Conservation (phyloP, 37 sponge, comb jelly and placozoan species). For the Spongilla lacustris region DNA sequence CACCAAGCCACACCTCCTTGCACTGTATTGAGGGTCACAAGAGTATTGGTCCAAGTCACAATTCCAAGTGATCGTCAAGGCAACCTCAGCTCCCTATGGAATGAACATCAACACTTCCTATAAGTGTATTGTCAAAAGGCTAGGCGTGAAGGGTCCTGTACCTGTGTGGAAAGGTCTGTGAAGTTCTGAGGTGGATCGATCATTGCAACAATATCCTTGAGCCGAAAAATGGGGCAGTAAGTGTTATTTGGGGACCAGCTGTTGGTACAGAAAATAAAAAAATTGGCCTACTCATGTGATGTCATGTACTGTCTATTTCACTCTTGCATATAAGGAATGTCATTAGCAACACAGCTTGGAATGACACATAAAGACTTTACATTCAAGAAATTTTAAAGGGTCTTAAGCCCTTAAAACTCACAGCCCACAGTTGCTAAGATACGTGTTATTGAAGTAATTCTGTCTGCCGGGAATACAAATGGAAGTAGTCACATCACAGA, state of each 20-base stretch:
- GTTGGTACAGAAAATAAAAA: too few species aligned
- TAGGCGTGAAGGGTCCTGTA: not conserved
- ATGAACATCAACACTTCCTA: too few species aligned
- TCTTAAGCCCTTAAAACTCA: too few species aligned
- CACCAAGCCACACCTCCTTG: conserved; percentile 65
- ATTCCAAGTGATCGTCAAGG: conserved; percentile 60
- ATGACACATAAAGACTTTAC: too few species aligned
- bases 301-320: too few species aligned
- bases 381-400: too few species aligned
- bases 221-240: conserved; percentile 72
- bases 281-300: too few species aligned
- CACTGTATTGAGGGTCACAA: conserved; percentile 54
- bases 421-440: not conserved
- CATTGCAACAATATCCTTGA: conserved; percentile 59
- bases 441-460: conserved; percentile 9
- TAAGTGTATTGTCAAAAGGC: too few species aligned
- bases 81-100: conserved; percentile 71
- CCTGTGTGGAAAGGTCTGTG: conserved; percentile 28
- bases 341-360: too few species aligned
- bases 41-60: conserved; percentile 32
- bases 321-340: too few species aligned
- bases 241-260: too few species aligned
- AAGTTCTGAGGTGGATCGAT: conserved; percentile 12
- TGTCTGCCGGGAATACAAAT: conserved; percentile 16
- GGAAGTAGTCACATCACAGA: too few species aligned